Conservation (phyloP, 1,140 invertebrate genomes). For the Scaptomyza hsui region DNA sequence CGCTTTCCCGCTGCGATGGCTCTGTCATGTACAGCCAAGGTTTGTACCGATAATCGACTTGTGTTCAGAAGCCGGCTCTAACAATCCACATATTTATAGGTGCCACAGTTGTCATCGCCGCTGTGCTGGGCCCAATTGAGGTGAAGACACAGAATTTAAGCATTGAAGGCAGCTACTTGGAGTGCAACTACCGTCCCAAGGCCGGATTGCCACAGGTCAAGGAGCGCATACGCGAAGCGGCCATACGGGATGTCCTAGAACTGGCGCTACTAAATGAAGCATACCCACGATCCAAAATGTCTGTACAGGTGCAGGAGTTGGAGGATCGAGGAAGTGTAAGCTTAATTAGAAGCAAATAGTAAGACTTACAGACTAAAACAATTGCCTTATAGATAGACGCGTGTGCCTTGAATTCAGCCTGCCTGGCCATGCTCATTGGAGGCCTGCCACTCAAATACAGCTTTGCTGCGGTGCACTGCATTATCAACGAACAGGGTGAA, state of each 20-base stretch:
- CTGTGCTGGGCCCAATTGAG: conserved; percentile 93
- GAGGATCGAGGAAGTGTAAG: conserved; percentile 93
- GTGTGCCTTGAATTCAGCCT: conserved; percentile 92
- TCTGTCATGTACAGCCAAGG: conserved; percentile 89
- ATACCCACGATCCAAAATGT: conserved; percentile 91
- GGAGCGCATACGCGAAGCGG: conserved; percentile 90
- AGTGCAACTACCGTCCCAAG: conserved; percentile 91
- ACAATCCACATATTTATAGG: conserved; percentile 84
- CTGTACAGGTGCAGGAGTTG: conserved; percentile 93
- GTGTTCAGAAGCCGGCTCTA: conserved; percentile 27
- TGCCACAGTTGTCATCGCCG: conserved; percentile 90
- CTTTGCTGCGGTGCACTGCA: conserved; percentile 91
- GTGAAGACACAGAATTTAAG: conserved; percentile 90
- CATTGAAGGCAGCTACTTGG: conserved; percentile 91
- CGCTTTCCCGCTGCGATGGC: conserved; percentile 89
- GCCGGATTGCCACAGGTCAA: conserved; percentile 89
- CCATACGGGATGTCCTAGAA: conserved; percentile 91
- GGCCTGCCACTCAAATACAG: conserved; percentile 91
- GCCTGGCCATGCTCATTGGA: conserved; percentile 91
- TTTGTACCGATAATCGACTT: conserved; percentile 77
- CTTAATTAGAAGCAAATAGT: background rate
- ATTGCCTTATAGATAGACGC: conserved; percentile 87
- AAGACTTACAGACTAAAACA: background rate
- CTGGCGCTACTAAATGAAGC: conserved; percentile 88
- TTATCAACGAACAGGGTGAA: conserved; percentile 87